These are phyloP conservation scores for Probaryconus sp. DNA, from an alignment of 1,140 invertebrate genomes.

Conservation along the genomic window DNA sequence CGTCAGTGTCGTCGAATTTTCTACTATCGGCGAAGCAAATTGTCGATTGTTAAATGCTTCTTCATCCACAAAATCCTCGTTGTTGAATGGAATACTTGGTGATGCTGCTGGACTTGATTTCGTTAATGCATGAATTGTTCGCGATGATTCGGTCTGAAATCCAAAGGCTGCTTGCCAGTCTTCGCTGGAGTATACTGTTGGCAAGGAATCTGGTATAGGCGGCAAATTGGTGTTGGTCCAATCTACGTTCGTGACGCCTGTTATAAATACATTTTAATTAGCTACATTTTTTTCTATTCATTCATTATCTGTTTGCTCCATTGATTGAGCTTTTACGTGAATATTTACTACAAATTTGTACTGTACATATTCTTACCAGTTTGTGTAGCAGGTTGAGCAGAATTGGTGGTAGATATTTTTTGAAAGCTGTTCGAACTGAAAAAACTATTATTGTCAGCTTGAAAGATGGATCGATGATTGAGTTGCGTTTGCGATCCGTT, in stretches of 20 bases:
- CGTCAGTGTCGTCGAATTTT: conserved; percentile 64
- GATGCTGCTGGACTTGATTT: conserved; percentile 70
- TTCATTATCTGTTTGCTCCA: too few species aligned
- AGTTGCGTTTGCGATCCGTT: conserved; percentile 73
- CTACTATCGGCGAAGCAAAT: conserved; percentile 62
- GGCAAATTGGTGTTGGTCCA: conserved; percentile 78
- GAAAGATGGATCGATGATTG: conserved; percentile 77
- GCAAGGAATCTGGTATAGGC: conserved; percentile 79
- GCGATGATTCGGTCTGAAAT: conserved; percentile 73
- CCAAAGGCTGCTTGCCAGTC: conserved; percentile 81
- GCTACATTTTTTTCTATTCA: conserved; percentile 3
- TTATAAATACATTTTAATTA: conserved; percentile 11
- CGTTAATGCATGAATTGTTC: conserved; percentile 64
- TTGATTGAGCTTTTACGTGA: too few species aligned
- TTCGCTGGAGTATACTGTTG: conserved; percentile 78
- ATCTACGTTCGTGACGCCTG: conserved; percentile 71
- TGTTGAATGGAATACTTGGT: conserved; percentile 69
- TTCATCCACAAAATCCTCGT: conserved; percentile 73
- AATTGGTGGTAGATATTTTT: conserved; percentile 74
- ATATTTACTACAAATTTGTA: background rate
- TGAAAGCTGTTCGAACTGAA: conserved; percentile 79
- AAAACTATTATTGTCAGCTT: conserved; percentile 80
- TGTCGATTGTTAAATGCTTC: conserved; percentile 70
- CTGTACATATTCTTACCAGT: conserved; percentile 65
- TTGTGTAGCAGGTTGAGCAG: conserved; percentile 68